Percentiles rank a stretch among this genome's conserved stretches.
Conservation (phyloP, 1,140 invertebrate genomes). For the Acromyrmex echinatior region DNA sequence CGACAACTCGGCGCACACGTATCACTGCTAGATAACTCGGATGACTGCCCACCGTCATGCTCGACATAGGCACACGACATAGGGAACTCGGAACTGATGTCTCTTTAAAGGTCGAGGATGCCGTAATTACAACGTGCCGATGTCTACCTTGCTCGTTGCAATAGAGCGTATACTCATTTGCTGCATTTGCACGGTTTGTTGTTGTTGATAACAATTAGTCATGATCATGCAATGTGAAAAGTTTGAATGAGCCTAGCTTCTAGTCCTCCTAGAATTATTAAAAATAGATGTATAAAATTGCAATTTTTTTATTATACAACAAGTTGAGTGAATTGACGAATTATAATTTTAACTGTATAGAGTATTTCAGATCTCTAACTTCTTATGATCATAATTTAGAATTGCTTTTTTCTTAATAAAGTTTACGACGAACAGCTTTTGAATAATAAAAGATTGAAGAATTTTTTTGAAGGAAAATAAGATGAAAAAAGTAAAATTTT, state of each 20-base stretch:
- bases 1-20: conserved; percentile 30
- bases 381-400: not conserved
- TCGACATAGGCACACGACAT: not conserved
- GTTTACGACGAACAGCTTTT: not conserved
- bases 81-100: conserved; percentile 24
- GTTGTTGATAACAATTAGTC: not conserved
- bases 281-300: not conserved
- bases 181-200: conserved; percentile 1
- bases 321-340: not conserved
- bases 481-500: not conserved
- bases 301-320: not conserved
- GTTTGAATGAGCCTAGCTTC: not conserved
- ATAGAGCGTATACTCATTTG: not conserved
- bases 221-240: not conserved
- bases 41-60: conserved; percentile 32
- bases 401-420: not conserved
- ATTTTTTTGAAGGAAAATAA: not conserved
- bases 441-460: not conserved
- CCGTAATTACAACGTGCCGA: conserved; percentile 34
- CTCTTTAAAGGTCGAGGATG: conserved; percentile 44
- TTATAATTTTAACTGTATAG: not conserved
- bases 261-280: not conserved
- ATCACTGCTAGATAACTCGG: conserved; percentile 50
- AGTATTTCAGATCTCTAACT: not conserved
- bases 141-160: conserved; percentile 4